Evolutionary conservation across 2,797 vertebrate species (phyloP).

Genomic region (Selene dorsalis): DNA sequence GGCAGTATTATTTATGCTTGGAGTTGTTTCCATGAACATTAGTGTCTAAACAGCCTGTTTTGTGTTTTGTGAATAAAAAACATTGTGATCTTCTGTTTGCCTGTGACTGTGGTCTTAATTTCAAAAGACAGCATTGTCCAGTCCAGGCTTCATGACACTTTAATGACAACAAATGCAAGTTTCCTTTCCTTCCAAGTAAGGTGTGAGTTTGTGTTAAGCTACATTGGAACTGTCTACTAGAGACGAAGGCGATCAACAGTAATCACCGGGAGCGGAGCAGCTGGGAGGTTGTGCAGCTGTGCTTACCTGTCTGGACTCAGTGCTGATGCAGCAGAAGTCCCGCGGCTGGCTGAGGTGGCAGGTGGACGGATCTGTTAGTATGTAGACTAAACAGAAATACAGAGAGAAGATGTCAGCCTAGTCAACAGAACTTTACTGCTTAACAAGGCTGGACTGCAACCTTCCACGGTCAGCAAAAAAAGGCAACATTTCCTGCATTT

Average conservation of each 20-base stretch:
- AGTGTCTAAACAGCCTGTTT: conserved; percentile 24
- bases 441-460: not conserved
- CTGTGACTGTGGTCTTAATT: conserved; percentile 11
- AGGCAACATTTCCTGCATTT: not conserved
- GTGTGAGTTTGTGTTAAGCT: not conserved
- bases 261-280: conserved; percentile 1
- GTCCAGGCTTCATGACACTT: not conserved
- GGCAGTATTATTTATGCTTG: conserved; percentile 27
- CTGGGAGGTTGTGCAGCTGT: conserved; percentile 40
- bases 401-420: conserved; percentile 5
- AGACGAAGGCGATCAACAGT: conserved; percentile 15
- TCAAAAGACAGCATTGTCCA: not conserved
- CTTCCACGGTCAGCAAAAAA: not conserved
- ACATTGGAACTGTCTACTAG: conserved; percentile 23
- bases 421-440: not conserved
- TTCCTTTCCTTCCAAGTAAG: conserved; percentile 19
- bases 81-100: not conserved
- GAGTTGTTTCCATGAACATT: conserved; percentile 16
- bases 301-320: conserved; percentile 92
- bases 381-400: conserved; percentile 86
- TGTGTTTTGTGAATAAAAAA: conserved; percentile 29
- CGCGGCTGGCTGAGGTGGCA: conserved; percentile 93
- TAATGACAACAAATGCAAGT: conserved; percentile 15
- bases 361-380: conserved; percentile 88
- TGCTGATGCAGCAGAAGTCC: conserved; percentile 98